These are phyloP conservation scores for Acanthopagrus latus DNA, from an alignment of 2,797 vertebrate genomes.

Conservation along the genomic window DNA sequence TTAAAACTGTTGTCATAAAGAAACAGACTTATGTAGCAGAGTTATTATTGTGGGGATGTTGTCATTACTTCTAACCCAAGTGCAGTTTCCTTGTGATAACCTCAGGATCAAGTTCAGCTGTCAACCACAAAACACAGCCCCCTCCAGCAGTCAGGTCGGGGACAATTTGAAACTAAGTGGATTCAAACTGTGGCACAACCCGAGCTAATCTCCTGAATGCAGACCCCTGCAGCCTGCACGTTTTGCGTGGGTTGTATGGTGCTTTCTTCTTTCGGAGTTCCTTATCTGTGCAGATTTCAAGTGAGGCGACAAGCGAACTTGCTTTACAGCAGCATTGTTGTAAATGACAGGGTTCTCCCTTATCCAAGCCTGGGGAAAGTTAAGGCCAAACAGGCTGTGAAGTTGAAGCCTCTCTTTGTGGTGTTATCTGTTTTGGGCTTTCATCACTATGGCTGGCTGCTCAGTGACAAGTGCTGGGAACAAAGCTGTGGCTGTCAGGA, in stretches of 20 bases:
- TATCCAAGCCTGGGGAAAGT: conserved; percentile 56
- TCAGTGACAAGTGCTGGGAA: conserved; percentile 62
- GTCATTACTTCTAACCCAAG: conserved; percentile 25
- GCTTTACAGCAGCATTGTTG: conserved; percentile 53
- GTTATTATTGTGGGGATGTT: not conserved
- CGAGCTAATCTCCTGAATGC: conserved; percentile 63
- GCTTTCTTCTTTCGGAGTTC: conserved; percentile 37
- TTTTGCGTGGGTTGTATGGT: conserved; percentile 31
- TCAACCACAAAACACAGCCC: conserved; percentile 27
- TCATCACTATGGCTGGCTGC: conserved; percentile 64
- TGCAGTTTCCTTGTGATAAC: conserved; percentile 40
- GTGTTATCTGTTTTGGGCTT: conserved; percentile 70
- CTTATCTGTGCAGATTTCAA: conserved; percentile 60
- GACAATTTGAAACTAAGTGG: conserved; percentile 63
- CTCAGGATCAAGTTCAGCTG: conserved; percentile 45
- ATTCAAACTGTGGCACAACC: conserved; percentile 60
- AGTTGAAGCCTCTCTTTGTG: conserved; percentile 63
- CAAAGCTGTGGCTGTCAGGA: conserved; percentile 73
- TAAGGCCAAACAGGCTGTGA: conserved; percentile 57
- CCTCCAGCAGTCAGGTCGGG: conserved; percentile 31
- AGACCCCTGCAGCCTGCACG: conserved; percentile 45
- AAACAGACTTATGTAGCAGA: conserved; percentile 19
- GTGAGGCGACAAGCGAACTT: conserved; percentile 38
- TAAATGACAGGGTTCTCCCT: conserved; percentile 50
- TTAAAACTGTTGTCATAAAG: conserved; percentile 37